Evolutionary conservation across 2,888 invertebrate genomes (phyloP).

Genomic region (Cantharis nigra): DNA sequence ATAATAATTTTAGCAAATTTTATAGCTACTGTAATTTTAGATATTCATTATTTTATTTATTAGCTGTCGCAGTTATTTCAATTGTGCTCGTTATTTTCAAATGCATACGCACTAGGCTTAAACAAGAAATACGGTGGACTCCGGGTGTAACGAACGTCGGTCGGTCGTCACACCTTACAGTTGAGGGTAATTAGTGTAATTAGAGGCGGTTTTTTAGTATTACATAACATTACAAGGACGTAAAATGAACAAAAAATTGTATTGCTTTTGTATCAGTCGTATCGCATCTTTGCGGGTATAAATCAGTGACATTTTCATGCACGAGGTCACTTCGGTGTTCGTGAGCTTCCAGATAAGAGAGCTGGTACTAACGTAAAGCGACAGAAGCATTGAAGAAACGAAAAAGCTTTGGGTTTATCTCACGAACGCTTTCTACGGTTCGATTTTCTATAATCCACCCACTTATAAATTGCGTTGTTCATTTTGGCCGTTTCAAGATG

Average conservation of each 20-base stretch:
- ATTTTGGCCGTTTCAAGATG: conserved; percentile 4
- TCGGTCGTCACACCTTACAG: neutral
- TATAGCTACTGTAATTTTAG: neutral
- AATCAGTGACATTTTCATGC: conserved; percentile 48
- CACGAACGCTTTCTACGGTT: conserved; percentile 37
- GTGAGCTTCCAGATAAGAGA: conserved; percentile 46
- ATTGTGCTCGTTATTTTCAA: neutral
- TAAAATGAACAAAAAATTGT: conserved; percentile 2
- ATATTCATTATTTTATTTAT: neutral
- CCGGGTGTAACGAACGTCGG: neutral
- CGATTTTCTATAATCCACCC: neutral
- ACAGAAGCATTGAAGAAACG: conserved; percentile 42
- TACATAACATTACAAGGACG: neutral
- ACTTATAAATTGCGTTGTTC: conserved; percentile 4
- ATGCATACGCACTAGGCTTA: neutral
- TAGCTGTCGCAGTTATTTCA: neutral
- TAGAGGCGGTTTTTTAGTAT: neutral
- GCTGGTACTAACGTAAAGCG: conserved; percentile 44
- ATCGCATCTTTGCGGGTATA: conserved; percentile 35
- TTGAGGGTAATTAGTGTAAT: neutral
- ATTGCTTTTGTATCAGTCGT: conserved; percentile 13
- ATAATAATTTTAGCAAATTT: neutral
- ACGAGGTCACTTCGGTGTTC: conserved; percentile 44
- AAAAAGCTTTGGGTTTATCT: conserved; percentile 39
- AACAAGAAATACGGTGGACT: neutral